A percentile compares a stretch with the other conserved stretches of the same genome.
These are phyloP conservation scores for Nasalis larvatus DNA, from an alignment of 2,113 vertebrate genomes.

Conservation along the genomic window DNA sequence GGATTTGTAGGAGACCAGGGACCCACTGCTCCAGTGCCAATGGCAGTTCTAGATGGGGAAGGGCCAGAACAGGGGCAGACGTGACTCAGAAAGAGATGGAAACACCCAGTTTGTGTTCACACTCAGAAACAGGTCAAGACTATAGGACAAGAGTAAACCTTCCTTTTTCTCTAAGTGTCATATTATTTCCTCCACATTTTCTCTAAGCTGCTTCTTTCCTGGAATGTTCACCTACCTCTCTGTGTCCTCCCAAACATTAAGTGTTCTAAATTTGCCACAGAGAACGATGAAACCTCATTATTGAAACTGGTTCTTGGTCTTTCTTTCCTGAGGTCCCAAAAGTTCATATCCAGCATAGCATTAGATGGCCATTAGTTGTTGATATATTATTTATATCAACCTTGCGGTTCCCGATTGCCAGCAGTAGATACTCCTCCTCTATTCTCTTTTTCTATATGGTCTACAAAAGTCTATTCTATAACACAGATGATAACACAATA, in stretches of 20 bases:
- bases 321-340: not conserved
- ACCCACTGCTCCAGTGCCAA: not conserved
- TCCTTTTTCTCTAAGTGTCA: too few relatives aligned
- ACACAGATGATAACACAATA: not conserved
- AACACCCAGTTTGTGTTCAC: not conserved
- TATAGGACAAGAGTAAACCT: not conserved
- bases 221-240: not conserved
- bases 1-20: not conserved
- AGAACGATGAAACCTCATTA: not conserved
- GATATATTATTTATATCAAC: not conserved
- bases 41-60: not conserved
- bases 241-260: not conserved
- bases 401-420: not conserved
- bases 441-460: not conserved
- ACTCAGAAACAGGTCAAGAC: not conserved
- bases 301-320: not conserved
- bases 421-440: not conserved
- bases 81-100: not conserved
- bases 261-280: not conserved
- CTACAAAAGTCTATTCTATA: not conserved
- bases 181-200: not conserved
- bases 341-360: not conserved
- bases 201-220: not conserved
- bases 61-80: rapidly evolving
- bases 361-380: not conserved